Conservation (phyloP, 1,140 invertebrate genomes). For the Drosophila nannoptera region DNA sequence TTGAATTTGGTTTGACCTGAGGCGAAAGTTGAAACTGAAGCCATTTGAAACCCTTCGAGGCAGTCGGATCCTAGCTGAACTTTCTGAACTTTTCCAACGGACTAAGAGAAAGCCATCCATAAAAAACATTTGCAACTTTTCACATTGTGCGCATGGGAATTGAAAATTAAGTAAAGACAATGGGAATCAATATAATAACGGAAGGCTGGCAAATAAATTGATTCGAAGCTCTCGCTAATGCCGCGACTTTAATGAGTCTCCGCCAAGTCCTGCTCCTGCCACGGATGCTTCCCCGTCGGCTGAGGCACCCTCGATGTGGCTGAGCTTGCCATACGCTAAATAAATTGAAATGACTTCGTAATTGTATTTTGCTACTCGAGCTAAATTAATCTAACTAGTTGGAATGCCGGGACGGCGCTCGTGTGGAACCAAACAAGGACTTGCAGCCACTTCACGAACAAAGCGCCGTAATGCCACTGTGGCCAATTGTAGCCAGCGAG, state of each 20-base stretch:
- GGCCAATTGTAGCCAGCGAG: slow-evolving; percentile 40
- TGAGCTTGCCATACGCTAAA: slow-evolving; percentile 56
- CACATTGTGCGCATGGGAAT: too few relatives aligned
- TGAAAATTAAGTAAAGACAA: slow-evolving; percentile 42
- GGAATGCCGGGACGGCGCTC: slow-evolving; percentile 62
- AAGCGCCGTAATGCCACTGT: slow-evolving; percentile 62
- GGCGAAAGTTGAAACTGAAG: too few relatives aligned
- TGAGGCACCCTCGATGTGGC: slow-evolving; percentile 33
- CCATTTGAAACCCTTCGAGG: too few relatives aligned
- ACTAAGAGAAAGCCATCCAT: too few relatives aligned
- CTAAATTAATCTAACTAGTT: slow-evolving; percentile 77
- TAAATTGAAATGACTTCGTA: slow-evolving; percentile 76
- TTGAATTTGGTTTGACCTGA: too few relatives aligned
- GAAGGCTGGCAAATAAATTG: slow-evolving; percentile 28
- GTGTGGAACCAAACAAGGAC: slow-evolving; percentile 59
- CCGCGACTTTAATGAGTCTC: slow-evolving; percentile 28
- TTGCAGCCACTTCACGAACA: slow-evolving; percentile 40
- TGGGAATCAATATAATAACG: slow-evolving; percentile 6
- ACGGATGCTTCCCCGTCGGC: background rate
- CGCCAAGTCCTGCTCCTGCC: background rate
- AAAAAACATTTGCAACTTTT: too few relatives aligned
- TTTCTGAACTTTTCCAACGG: too few relatives aligned
- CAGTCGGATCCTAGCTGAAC: too few relatives aligned
- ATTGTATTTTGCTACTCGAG: slow-evolving; percentile 71
- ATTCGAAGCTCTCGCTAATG: slow-evolving; percentile 16